Evolutionary conservation across 2,797 vertebrate genomes (phyloP), one percentile per base, ranked within the genome.

Genomic region (Coendou prehensilis): DNA sequence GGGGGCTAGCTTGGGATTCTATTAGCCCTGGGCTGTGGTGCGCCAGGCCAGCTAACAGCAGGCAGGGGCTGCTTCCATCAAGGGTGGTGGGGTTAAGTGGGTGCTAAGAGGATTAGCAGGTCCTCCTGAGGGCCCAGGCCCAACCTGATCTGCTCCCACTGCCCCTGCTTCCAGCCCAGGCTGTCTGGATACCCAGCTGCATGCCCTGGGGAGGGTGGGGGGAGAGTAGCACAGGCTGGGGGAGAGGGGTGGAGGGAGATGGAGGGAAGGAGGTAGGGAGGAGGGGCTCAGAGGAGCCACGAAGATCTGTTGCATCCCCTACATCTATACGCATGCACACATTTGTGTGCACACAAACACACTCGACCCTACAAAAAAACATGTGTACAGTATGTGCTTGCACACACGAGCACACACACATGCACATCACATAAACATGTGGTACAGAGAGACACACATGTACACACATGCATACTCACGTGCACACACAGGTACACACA

Each of bases 81-180:
- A 33, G 45, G 80, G 79, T 1, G 0, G 0, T 6, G 59, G 4
- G 28, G 33, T 88, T 82, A 71, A 90, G 82, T 76, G 81, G 78
- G 85, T 81, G 69, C 85, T 83, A 93, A 96, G 92, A 96, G 52
- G 78, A 83, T 88, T 88, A 90, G 71, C 79, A 85, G 67, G 41
- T 89, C 50, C 82, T 80, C 6, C 41, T 84, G 80, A 95, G 63
- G 1, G 41, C 73, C 73, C 73, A 75, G 0, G 17, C n/a, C 2
- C 1, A 26, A 59, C 1, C 9, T 20, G 26, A 47, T 37, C 76
- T 73, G 80, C 30, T 59, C 45, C 26, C 61, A 8, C 26, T 59
- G 30, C 76, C 1, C 20, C 82, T 56, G 50, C 63, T n/a, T 54
- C 61, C 69, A 37, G 61, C 64, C 47, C 6, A 0, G 37, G 56